A percentile compares a stretch with the other conserved stretches of the same genome.
These are phyloP conservation scores for Fulmarus glacialis DNA, from an alignment of 2,113 vertebrate species.

Conservation along the genomic window DNA sequence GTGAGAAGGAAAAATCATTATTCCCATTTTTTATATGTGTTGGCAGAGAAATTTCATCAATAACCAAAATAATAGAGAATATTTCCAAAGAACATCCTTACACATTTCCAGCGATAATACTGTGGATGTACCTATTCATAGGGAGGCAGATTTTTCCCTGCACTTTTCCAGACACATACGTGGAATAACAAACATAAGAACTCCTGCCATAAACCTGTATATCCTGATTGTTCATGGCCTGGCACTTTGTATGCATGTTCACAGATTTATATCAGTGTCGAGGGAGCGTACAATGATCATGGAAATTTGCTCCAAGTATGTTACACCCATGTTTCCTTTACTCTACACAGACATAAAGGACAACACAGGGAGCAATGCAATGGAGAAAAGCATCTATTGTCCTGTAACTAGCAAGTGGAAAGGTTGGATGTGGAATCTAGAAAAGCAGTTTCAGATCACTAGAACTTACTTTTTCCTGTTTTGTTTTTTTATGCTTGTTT, in stretches of 20 bases:
- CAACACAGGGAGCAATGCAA: neutral
- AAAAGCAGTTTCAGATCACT: neutral
- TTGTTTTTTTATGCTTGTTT: neutral
- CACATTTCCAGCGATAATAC: neutral
- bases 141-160: neutral
- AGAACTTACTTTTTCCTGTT: neutral
- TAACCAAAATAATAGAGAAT: neutral
- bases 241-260: neutral
- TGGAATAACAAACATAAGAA: neutral
- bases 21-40: neutral
- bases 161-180: neutral
- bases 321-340: neutral
- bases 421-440: neutral
- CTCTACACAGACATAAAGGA: neutral
- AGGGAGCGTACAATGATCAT: neutral
- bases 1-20: neutral
- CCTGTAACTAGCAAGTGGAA: neutral
- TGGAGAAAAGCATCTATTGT: neutral
- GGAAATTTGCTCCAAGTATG: neutral
- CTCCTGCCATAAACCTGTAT: neutral
- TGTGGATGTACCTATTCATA: neutral
- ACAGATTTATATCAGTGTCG: neutral
- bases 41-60: neutral
- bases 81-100: neutral
- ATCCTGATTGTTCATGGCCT: neutral